Percentiles rank a stretch among this genome's conserved stretches.
Evolutionary conservation across 2,797 vertebrate species (phyloP).

Genomic region (Anniella stebbinsi): DNA sequence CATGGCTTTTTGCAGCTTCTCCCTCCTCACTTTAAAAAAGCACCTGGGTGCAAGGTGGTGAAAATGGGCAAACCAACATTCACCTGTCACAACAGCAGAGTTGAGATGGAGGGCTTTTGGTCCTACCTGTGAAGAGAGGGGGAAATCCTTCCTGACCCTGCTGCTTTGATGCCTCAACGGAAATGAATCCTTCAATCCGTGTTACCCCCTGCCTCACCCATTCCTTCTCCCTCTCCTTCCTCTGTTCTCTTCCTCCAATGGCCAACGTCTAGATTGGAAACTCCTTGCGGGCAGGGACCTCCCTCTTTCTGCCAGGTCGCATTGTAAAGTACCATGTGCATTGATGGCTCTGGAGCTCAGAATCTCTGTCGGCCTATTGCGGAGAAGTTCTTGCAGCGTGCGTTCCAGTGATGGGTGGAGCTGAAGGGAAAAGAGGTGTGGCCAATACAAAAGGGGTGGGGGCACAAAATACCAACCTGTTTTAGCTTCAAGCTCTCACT

Average conservation of each 20-base stretch:
- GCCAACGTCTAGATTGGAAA: not conserved
- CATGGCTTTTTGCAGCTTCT: not conserved
- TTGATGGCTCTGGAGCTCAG: not conserved
- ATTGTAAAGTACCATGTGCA: not conserved
- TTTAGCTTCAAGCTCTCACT: too few relatives aligned
- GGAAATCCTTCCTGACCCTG: not conserved
- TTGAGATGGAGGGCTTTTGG: not conserved
- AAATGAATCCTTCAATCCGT: not conserved
- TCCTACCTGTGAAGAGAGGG: not conserved
- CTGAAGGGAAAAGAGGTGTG: too few relatives aligned
- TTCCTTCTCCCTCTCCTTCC: not conserved
- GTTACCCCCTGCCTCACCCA: not conserved
- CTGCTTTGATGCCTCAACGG: not conserved
- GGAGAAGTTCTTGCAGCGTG: too few relatives aligned
- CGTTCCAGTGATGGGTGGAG: too few relatives aligned
- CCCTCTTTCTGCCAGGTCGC: not conserved
- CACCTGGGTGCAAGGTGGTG: not conserved
- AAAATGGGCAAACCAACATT: not conserved
- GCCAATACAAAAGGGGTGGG: too few relatives aligned
- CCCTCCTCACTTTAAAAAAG: not conserved
- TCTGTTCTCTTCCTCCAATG: not conserved
- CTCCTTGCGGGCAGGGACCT: not conserved
- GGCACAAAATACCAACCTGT: too few relatives aligned
- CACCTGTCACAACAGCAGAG: too few relatives aligned
- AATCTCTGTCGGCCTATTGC: too few relatives aligned